Percentiles rank a stretch among this genome's conserved stretches.
Conservation (phyloP, 2,888 invertebrate genomes). For the Andrena dorsata region DNA sequence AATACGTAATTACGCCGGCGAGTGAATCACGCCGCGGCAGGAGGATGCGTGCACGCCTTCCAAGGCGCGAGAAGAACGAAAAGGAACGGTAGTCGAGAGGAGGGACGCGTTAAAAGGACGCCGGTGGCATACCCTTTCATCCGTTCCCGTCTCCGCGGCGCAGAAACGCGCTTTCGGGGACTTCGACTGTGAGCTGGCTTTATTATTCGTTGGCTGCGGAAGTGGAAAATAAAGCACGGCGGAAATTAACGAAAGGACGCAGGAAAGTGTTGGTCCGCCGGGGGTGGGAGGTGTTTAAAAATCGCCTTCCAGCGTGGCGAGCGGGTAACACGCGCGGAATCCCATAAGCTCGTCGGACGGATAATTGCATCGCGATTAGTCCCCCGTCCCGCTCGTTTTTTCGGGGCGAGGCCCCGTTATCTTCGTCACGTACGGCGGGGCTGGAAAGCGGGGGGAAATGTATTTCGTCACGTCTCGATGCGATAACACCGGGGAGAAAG, state of each 20-base stretch:
- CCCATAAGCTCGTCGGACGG: constrained; percentile 19
- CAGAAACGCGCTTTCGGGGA: constrained; percentile 6
- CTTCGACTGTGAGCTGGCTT: constrained; percentile 53
- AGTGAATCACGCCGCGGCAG: constrained; percentile 61
- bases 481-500: constrained; percentile 40
- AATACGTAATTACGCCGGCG: constrained; percentile 79
- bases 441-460: constrained; percentile 45
- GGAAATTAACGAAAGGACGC: constrained; percentile 69
- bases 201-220: constrained; percentile 67
- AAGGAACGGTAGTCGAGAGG: neutral
- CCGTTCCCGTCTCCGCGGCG: constrained; percentile 21
- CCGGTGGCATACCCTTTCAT: constrained; percentile 23
- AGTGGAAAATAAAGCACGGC: constrained; percentile 66
- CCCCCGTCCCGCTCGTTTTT: neutral
- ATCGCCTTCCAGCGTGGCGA: constrained; percentile 23
- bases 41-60: neutral
- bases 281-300: constrained; percentile 15
- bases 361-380: constrained; percentile 50
- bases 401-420: constrained; percentile 31
- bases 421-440: constrained; percentile 44
- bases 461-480: constrained; percentile 57
- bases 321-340: neutral
- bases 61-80: constrained; percentile 36
- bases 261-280: constrained; percentile 5
- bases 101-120: constrained; percentile 9